Evolutionary conservation across 2,888 invertebrate species (phyloP).

Genomic region (Adelognathus sp.): DNA sequence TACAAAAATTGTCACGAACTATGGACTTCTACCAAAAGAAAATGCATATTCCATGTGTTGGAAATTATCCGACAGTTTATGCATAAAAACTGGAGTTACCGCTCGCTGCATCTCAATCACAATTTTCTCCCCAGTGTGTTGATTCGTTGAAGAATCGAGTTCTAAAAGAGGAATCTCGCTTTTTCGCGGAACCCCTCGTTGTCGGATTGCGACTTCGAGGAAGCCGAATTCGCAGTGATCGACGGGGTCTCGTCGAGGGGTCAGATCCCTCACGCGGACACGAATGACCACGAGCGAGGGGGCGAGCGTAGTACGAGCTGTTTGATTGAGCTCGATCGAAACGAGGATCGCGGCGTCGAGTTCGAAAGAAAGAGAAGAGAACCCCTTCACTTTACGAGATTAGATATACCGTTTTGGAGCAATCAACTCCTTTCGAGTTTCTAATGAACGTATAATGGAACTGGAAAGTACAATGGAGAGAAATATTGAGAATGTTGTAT

Average conservation of each 20-base stretch:
- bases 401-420: not conserved
- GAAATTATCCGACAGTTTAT: too few species aligned
- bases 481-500: not conserved
- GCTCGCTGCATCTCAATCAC: too few species aligned
- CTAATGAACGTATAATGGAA: conserved; percentile 3
- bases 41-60: too few species aligned
- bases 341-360: not conserved
- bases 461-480: not conserved
- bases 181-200: not conserved
- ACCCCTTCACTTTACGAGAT: not conserved
- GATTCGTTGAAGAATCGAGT: not conserved
- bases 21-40: too few species aligned
- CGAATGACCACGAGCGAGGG: not conserved
- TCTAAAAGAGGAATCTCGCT: not conserved
- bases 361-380: not conserved
- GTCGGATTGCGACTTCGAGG: conserved; percentile 15
- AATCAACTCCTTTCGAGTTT: not conserved
- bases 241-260: conserved; percentile 8
- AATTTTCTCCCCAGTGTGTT: not conserved
- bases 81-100: too few species aligned
- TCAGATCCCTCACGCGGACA: conserved; percentile 4
- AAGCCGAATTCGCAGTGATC: conserved; percentile 28
- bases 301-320: not conserved
- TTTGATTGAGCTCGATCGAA: conserved; percentile 15
- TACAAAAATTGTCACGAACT: too few species aligned